Conservation (phyloP, 1,140 invertebrate species). For the Drosophila azteca region DNA sequence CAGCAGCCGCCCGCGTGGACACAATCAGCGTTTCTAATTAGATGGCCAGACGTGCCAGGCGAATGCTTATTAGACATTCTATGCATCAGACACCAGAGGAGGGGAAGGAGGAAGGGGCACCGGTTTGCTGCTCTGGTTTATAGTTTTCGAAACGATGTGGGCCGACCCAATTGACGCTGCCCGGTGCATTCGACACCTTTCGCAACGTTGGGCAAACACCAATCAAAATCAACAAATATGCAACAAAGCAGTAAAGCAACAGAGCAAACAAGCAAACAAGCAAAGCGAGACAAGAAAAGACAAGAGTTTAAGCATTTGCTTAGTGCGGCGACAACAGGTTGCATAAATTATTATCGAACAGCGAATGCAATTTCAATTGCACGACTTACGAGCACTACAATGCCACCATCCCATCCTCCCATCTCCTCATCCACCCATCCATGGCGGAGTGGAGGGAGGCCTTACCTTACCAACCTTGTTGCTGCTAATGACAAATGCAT, state of each 20-base stretch:
- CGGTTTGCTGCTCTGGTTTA: constrained; percentile 41
- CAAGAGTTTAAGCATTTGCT: constrained; percentile 63
- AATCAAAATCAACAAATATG: constrained; percentile 22
- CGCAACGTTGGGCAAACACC: constrained; percentile 51
- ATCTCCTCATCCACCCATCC: neutral
- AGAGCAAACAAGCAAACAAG: constrained; percentile 40
- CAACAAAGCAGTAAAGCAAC: constrained; percentile 18
- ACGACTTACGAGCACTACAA: constrained; percentile 33
- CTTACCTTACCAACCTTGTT: constrained; percentile 21
- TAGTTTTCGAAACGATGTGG: constrained; percentile 46
- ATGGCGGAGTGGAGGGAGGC: neutral
- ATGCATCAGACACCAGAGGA: neutral
- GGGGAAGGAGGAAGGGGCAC: neutral
- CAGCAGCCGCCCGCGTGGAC: too few species aligned
- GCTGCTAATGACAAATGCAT: constrained; percentile 74
- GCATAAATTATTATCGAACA: constrained; percentile 70
- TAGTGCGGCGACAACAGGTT: constrained; percentile 57
- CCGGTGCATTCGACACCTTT: constrained; percentile 42
- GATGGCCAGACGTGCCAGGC: constrained; percentile 52
- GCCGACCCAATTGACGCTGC: constrained; percentile 44
- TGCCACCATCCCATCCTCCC: neutral
- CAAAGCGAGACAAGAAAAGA: constrained; percentile 35
- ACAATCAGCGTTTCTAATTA: constrained; percentile 72
- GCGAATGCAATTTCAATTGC: constrained; percentile 66
- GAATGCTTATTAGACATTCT: constrained; percentile 48